Conservation (phyloP, 2,797 vertebrate genomes). For the Paratrypauchen microcephalus region DNA sequence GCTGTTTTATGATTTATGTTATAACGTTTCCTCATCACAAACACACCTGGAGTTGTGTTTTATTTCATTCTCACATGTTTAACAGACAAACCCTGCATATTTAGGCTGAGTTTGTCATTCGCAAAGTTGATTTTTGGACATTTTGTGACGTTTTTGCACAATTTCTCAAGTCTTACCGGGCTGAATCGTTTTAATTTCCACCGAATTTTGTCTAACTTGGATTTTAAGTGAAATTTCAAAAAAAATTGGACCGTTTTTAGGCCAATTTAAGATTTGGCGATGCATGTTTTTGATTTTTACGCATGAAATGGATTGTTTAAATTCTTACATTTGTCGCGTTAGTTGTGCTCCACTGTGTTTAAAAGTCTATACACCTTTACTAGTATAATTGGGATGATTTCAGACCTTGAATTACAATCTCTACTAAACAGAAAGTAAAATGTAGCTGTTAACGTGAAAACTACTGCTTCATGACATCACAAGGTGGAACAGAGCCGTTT, state of each 20-base stretch:
- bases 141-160: not conserved
- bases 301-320: conserved; percentile 22
- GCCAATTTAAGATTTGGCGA: not conserved
- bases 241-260: not conserved
- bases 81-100: too few species aligned
- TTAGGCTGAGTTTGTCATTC: not conserved
- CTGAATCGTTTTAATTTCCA: not conserved
- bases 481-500: too few species aligned
- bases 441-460: too few species aligned
- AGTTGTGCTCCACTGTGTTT: conserved; percentile 9
- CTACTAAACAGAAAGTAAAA: too few species aligned
- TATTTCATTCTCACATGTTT: too few species aligned
- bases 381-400: too few species aligned
- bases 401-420: too few species aligned
- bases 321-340: conserved; percentile 42
- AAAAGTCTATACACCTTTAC: too few species aligned
- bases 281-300: not conserved
- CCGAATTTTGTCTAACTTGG: not conserved
- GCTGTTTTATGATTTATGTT: too few species aligned
- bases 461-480: too few species aligned
- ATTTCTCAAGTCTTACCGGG: not conserved
- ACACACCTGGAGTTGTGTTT: too few species aligned
- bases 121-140: not conserved
- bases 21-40: too few species aligned
- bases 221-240: not conserved